Base-by-base conservation (phyloP, 2,888 invertebrate species). In the Campoletis raptor region DNA sequence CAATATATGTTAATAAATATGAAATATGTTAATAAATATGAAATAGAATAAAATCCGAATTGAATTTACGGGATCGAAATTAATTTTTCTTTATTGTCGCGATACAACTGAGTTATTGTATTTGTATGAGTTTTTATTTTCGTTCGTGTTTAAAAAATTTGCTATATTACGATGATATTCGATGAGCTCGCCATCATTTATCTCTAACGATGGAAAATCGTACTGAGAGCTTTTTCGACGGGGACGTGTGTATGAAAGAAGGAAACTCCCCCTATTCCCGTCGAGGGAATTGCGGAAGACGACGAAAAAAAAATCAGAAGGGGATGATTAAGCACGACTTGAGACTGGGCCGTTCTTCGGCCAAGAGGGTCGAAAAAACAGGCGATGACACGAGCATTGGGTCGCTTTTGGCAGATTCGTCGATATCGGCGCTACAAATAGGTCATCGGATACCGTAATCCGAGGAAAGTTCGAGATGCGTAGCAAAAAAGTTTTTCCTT, bases 321-420 rank as follows among this genome's bases (percentile, higher is more conserved):
- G 15, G 40, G 52, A 72, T 74, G 79, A 79, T 79, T 57, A 61
- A 57, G 67, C 66, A 67, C 45, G 67, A 79, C 24, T 4, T 15
- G 2, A 40, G 42, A 64, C 36, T n/a, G 48, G 24, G 57, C 45
- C 64, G 37, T 24, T 82, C 45, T 61, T 48, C 21, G 45, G 10
- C n/a, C 36, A 40, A 61, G 52, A 36, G 57, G 57, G 48, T 36
- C 21, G 67, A 57, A 57, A 57, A 52, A 37, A 52, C 21, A 72
- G 12, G 21, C 40, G 61, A 70, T 37, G n/a, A 40, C 57, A 24
- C 18, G 30, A 74, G 61, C 74, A 61, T 30, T 24, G 37, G 21
- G 42, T 30, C 42, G 12, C 21, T 61, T 48, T 30, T 42, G 57
- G 21, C 18, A 37, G 37, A 52, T 54, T 52, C 37, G 54, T 54